phyloP scores from a whole-genome alignment of 2,797 vertebrate genomes.

The Valencia hispanica region DNA sequence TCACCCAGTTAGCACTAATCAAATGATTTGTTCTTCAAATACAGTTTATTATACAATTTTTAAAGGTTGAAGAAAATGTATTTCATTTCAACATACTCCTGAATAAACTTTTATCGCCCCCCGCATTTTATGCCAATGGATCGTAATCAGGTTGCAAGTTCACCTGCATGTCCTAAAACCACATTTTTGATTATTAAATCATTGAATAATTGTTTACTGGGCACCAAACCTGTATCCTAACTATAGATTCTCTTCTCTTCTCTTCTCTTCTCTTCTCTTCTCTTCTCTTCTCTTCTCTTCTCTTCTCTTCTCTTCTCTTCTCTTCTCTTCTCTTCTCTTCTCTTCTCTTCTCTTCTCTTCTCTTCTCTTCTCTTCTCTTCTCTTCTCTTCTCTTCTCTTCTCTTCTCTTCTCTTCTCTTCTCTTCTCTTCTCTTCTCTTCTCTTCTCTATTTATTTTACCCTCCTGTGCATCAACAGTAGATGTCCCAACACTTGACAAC shows the following conservation, averaged over 20 bases:
- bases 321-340: not conserved
- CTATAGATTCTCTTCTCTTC: not conserved
- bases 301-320: not conserved
- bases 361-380: not conserved
- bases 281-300: not conserved
- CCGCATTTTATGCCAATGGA: not conserved
- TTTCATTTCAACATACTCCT: too few species aligned
- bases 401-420: not conserved
- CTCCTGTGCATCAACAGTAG: not conserved
- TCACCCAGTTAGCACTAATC: not conserved
- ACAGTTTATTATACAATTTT: not conserved
- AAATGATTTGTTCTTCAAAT: conserved; percentile 1
- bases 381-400: not conserved
- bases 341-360: not conserved
- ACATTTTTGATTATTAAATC: not conserved
- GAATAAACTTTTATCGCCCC: too few species aligned
- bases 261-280: not conserved
- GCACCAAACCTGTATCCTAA: not conserved
- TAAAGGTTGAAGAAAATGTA: not conserved
- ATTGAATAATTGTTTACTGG: not conserved
- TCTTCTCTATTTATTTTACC: not conserved
- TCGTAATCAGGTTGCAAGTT: not conserved
- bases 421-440: too few species aligned
- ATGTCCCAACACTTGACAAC: not conserved
- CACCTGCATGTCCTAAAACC: not conserved